phyloP scores from a whole-genome alignment of 2,113 vertebrate species.

The Dunckerocampus dactyliophorus region DNA sequence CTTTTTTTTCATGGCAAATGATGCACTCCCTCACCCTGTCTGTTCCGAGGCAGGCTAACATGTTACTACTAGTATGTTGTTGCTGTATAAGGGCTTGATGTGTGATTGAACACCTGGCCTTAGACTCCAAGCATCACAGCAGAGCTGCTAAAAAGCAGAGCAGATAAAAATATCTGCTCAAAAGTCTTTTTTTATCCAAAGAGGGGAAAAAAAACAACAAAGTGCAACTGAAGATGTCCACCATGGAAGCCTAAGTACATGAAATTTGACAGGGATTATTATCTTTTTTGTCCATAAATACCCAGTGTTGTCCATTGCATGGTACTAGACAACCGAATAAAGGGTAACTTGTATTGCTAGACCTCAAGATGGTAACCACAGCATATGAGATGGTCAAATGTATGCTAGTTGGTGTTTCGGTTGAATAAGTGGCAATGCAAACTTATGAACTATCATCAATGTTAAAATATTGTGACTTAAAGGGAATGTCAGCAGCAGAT shows the following conservation, averaged over 20 bases:
- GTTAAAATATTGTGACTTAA: too few relatives aligned
- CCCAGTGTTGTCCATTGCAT: not conserved
- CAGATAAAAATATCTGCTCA: not conserved
- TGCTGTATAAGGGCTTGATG: constrained; percentile 14
- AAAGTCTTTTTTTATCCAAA: constrained; percentile 19
- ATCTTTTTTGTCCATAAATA: not conserved
- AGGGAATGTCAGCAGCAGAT: too few relatives aligned
- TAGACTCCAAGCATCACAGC: constrained; percentile 21
- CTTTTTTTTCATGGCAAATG: constrained; percentile 38
- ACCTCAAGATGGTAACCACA: too few relatives aligned
- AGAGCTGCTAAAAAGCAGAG: constrained; percentile 33
- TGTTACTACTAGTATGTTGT: constrained; percentile 6
- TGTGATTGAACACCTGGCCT: constrained; percentile 21
- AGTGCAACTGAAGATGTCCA: not conserved
- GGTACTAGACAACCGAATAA: not conserved
- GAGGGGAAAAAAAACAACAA: not conserved
- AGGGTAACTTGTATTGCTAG: not conserved
- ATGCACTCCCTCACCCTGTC: constrained; percentile 5
- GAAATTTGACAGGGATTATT: not conserved
- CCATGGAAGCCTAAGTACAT: not conserved
- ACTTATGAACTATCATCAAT: too few relatives aligned
- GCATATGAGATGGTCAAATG: too few relatives aligned
- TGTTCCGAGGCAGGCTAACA: constrained; percentile 11
- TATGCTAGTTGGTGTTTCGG: too few relatives aligned
- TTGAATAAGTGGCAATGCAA: too few relatives aligned